Base-by-base conservation (phyloP, 2,888 invertebrate species). In the Coecobrya sp. region DNA sequence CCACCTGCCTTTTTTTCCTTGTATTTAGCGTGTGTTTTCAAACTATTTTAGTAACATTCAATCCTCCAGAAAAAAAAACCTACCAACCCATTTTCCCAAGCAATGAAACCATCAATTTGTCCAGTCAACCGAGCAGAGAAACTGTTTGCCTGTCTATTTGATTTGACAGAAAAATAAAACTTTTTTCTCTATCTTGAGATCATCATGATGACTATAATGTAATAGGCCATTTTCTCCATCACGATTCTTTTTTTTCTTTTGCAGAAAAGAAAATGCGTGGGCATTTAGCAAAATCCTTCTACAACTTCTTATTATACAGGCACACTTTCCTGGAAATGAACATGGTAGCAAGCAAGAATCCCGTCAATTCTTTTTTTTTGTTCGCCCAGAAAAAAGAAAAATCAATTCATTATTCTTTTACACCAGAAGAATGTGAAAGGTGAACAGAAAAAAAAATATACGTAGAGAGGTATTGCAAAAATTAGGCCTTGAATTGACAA, bases 21-120 rank as follows among this genome's bases (percentile, higher is more conserved):
- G n/a, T n/a, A n/a, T n/a, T n/a, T n/a, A n/a, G n/a, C n/a, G n/a
- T n/a, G n/a, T n/a, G n/a, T n/a, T n/a, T n/a, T n/a, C n/a, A n/a
- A n/a, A n/a, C n/a, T n/a, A n/a, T n/a, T n/a, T n/a, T n/a, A n/a
- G n/a, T n/a, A n/a, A n/a, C n/a, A n/a, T n/a, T n/a, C n/a, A 55
- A 55, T 62, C 25, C 22, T 62, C 62, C 62, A 62, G 4, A 7
- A 4, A 11, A 22, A 55, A 22, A 1, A n/a, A 22, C 22, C 62
- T 1, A 62, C 68, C 30, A 68, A 30, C 68, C 68, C 16, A 68
- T 68, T 76, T n/a, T 76, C 49, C 1, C 13, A 45, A 76, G 8
- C 45, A 79, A 52, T 79, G 79, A 79, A 79, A 52, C 27, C 79
- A 52, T 79, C 79, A 79, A 79, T 79, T 30, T 79, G 27, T 55